phyloP scores from a whole-genome alignment of 2,113 vertebrate genomes.

The Dissostichus mawsoni region DNA sequence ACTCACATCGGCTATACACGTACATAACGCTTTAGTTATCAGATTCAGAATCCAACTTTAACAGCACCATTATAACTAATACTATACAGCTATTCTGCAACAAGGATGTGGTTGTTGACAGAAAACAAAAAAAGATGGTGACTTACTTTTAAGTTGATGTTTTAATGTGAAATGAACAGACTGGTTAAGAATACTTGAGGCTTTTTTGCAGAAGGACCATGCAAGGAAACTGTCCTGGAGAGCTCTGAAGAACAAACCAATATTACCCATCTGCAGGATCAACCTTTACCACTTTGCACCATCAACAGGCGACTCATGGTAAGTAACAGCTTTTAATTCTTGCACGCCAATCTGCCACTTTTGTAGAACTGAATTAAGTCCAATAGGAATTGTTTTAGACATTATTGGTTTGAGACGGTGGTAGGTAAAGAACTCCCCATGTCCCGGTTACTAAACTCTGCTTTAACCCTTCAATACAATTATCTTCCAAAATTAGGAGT shows the following conservation, averaged over 20 bases:
- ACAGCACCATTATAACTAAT: not conserved
- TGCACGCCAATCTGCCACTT: not conserved
- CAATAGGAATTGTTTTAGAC: not conserved
- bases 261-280: not conserved
- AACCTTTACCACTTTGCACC: slow-evolving; percentile 6
- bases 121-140: too few species aligned
- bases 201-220: not conserved
- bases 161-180: not conserved
- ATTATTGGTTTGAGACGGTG: not conserved
- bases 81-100: not conserved
- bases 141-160: too few species aligned
- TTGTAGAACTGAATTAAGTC: not conserved
- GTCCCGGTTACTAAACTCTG: not conserved
- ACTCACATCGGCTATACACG: too few species aligned
- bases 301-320: slow-evolving; percentile 12
- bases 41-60: not conserved
- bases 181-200: not conserved
- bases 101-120: not conserved
- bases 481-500: not conserved
- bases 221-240: not conserved
- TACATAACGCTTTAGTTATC: too few species aligned
- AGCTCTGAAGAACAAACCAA: not conserved
- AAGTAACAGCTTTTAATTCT: not conserved
- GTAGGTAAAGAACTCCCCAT: not conserved
- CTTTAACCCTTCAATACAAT: not conserved